Base-by-base conservation (phyloP, 2,888 invertebrate genomes). In the Rhopalosiphum nymphaeae region DNA sequence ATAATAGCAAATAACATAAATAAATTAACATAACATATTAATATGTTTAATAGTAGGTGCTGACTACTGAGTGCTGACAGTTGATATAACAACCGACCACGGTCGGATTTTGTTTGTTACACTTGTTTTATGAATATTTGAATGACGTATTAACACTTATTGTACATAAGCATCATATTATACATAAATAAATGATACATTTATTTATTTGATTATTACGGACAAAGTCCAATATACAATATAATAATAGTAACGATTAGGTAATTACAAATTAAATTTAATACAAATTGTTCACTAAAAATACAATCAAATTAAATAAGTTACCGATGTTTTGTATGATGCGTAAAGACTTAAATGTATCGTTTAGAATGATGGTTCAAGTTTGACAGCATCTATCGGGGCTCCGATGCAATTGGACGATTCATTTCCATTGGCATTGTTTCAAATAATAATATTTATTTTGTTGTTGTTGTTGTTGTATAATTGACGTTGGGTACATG, bases 351-450 rank as follows among this genome's bases (percentile, higher is more conserved):
- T 21, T 53, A 53, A 57, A 57, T 26, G 78, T 16, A n/a, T 36
- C 36, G 36, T 78, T 36, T 13, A 78, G 78, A 13, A 36, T 78
- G 42, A 42, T n/a, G 61, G 13, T 61, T 61, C 0, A 11, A 57
- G 29, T 78, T 78, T 36, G 42, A 42, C 42, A 53, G 53, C 84
- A 9, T 42, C 84, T 7, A 4, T 42, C 25, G 21, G 0, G 84
- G 25, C 44, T 29, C 46, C 44, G 26, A 86, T 26, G 26, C 0
- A 44, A 87, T 36, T 10, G 29, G 53, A 87, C 21, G 21, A 49
- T 87, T 87, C n/a, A 53, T 87, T 87, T 53, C n/a, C 21, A 21
- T 87, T 87, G 67, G 9, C 49, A 49, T 87, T n/a, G 67, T 67
- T n/a, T 87, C 46, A 53, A 88, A 36, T n/a, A 53, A 11, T 88